These are phyloP conservation scores for Lepidocyrtinus sp. DNA, from an alignment of 2,888 invertebrate species.

Conservation along the genomic window DNA sequence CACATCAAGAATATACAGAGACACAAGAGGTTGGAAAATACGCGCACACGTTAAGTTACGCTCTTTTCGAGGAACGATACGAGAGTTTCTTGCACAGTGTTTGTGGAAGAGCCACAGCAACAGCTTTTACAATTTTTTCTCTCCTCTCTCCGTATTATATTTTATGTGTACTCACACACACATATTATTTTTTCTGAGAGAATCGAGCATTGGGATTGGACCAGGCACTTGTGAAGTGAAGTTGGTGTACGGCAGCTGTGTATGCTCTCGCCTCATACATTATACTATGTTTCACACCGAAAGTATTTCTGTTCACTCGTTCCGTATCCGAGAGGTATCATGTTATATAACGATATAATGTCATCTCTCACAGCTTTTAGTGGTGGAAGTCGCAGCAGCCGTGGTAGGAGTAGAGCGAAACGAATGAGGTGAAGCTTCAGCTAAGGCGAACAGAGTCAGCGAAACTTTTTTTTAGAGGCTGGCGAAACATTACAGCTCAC, in stretches of 20 bases:
- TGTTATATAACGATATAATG: constrained; percentile 60
- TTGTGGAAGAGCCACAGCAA: constrained; percentile 33
- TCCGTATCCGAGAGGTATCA: constrained; percentile 57
- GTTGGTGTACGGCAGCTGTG: constrained; percentile 33
- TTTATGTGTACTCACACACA: constrained; percentile 28
- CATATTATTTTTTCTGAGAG: constrained; percentile 19
- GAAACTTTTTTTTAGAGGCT: constrained; percentile 19
- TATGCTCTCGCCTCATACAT: constrained; percentile 47
- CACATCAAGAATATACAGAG: constrained; percentile 55
- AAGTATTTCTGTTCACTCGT: constrained; percentile 54
- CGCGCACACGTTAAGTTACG: constrained; percentile 17
- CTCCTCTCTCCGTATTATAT: background rate
- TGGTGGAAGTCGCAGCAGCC: constrained; percentile 53
- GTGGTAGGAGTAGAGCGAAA: constrained; percentile 54
- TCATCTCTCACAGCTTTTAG: constrained; percentile 59
- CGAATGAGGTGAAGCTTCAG: constrained; percentile 45
- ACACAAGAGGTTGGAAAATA: constrained; percentile 1
- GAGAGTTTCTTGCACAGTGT: background rate
- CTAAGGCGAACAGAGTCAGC: constrained; percentile 49
- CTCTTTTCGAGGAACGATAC: background rate
- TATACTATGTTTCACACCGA: constrained; percentile 55
- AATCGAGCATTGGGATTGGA: constrained; percentile 55
- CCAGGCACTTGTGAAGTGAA: constrained; percentile 50
- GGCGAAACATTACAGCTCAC: constrained; percentile 28
- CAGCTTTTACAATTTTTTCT: constrained; percentile 41